Percentiles rank a stretch among this genome's conserved stretches.
Conservation (phyloP, 1,140 invertebrate species). For the Ceratitis capitata region DNA sequence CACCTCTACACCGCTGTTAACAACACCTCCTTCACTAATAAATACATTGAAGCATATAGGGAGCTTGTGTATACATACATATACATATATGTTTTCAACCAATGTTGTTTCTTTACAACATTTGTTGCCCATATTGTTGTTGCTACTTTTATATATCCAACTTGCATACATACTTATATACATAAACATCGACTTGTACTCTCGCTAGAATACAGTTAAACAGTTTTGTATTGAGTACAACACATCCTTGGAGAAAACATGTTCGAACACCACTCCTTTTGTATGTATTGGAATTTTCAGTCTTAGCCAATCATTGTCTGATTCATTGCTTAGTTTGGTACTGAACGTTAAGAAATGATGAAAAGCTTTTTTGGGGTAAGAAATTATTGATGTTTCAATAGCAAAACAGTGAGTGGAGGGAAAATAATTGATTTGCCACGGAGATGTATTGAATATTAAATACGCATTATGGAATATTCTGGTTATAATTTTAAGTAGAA, state of each 20-base stretch:
- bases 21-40: no score
- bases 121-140: not conserved
- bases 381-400: not conserved
- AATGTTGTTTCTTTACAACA: not conserved
- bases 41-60: not conserved
- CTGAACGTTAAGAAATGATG: not conserved
- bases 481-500: no score
- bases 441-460: no score
- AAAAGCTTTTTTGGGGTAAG: slow-evolving; percentile 21
- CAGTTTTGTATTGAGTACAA: slow-evolving; percentile 23
- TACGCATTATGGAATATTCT: no score
- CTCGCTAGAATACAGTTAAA: not conserved
- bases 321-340: not conserved
- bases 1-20: no score
- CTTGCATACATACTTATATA: no score
- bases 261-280: slow-evolving; percentile 42
- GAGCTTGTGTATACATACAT: not conserved
- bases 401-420: not conserved
- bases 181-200: no score
- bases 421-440: no score
- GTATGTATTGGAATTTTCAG: slow-evolving; percentile 32
- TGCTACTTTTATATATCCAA: no score
- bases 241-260: slow-evolving; percentile 39
- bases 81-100: not conserved
- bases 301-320: slow-evolving; percentile 42